Percentiles rank a stretch among this genome's conserved stretches.
These are phyloP conservation scores for Abscondita cerata DNA, from an alignment of 2,888 invertebrate species.

Conservation along the genomic window DNA sequence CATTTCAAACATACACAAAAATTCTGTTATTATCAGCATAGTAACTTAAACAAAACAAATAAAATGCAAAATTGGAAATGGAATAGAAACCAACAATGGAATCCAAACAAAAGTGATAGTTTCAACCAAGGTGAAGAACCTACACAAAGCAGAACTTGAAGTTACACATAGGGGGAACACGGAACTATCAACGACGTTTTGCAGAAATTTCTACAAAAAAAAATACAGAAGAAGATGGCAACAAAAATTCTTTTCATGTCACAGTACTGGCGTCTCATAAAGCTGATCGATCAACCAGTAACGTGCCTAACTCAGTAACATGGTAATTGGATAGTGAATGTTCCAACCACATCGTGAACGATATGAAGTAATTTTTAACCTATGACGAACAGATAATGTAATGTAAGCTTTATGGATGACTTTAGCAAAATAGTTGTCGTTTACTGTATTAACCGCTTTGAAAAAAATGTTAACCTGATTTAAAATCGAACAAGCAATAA, in stretches of 20 bases:
- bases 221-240: not conserved
- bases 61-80: not conserved
- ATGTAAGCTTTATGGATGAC: not conserved
- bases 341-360: not conserved
- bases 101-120: not conserved
- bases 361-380: no score
- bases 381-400: no score
- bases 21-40: not conserved
- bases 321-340: not conserved
- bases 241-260: not conserved
- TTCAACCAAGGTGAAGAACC: not conserved
- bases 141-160: not conserved
- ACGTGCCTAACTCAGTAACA: not conserved
- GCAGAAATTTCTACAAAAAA: not conserved
- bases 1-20: not conserved
- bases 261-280: not conserved
- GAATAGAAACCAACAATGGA: constrained; percentile 1
- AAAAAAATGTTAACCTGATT: not conserved
- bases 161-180: not conserved
- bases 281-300: not conserved
- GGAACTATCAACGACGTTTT: not conserved
- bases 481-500: not conserved
- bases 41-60: not conserved
- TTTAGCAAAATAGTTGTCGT: not conserved
- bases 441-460: not conserved